These are phyloP conservation scores for Alosa sapidissima DNA, from an alignment of 2,797 vertebrate genomes.

Conservation along the genomic window DNA sequence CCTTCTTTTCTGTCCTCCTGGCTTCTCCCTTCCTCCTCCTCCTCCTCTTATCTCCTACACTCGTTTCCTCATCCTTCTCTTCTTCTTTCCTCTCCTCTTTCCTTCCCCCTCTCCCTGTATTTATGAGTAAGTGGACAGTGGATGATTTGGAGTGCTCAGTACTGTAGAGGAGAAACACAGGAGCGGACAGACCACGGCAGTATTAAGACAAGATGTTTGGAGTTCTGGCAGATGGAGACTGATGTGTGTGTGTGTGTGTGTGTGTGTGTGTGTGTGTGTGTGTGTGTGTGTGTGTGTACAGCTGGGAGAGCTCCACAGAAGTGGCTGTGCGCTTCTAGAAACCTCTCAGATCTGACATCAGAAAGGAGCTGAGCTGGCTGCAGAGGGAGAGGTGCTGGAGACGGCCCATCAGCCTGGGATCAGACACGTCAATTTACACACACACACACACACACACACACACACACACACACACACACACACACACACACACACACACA, in stretches of 20 bases:
- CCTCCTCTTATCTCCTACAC: not conserved
- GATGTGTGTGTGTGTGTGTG: slow-evolving; percentile 2
- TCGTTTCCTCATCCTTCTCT: not conserved
- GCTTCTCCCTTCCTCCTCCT: not conserved
- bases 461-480: slow-evolving; percentile 1
- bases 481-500: slow-evolving; percentile 25
- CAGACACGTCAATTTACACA: slow-evolving; percentile 26
- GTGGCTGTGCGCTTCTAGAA: slow-evolving; percentile 4
- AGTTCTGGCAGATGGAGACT: not conserved
- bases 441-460: slow-evolving; percentile 20
- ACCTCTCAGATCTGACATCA: slow-evolving; percentile 12
- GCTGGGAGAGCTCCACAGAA: not conserved
- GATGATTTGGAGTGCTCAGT: not conserved
- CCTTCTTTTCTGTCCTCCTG: not conserved
- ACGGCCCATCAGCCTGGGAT: slow-evolving; percentile 21
- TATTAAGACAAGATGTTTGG: not conserved
- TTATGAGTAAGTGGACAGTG: not conserved
- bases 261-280: slow-evolving; percentile 17
- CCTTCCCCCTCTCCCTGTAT: not conserved
- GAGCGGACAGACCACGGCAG: not conserved
- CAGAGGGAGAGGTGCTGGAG: not conserved
- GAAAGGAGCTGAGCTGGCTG: not conserved
- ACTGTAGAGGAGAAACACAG: not conserved
- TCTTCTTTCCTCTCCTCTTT: not conserved
- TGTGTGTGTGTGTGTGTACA: not conserved